phyloP scores from a whole-genome alignment of 2,888 invertebrate genomes.

The Malthinus flaveolus region DNA sequence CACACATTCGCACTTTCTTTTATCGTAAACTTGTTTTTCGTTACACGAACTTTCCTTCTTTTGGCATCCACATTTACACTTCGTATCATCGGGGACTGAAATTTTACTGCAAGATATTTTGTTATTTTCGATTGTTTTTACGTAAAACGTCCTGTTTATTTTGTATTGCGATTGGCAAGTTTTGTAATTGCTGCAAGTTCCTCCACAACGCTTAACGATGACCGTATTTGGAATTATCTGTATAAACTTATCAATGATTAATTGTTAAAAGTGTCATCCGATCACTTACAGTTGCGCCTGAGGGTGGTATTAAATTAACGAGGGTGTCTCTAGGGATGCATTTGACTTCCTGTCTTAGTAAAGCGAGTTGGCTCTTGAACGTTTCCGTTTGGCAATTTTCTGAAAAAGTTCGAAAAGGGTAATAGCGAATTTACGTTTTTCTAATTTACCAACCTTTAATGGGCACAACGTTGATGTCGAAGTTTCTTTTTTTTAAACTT shows the following conservation, averaged over 20 bases:
- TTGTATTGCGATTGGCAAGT: slow-evolving; percentile 39
- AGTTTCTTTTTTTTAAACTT: slow-evolving; percentile 1
- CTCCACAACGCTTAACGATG: slow-evolving; percentile 45
- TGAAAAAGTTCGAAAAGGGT: slow-evolving; percentile 1
- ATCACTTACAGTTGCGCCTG: slow-evolving; percentile 37
- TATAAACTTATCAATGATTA: slow-evolving; percentile 13
- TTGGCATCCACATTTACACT: slow-evolving; percentile 44
- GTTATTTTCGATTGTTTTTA: slow-evolving; percentile 34
- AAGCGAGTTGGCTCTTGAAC: slow-evolving; percentile 22
- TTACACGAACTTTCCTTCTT: slow-evolving; percentile 38
- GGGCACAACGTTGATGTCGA: slow-evolving; percentile 19
- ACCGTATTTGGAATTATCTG: slow-evolving; percentile 46
- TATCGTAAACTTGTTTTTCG: slow-evolving; percentile 40
- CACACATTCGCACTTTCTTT: slow-evolving; percentile 42
- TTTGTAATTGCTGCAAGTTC: slow-evolving; percentile 42
- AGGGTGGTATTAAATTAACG: slow-evolving; percentile 39
- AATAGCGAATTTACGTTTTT: not conserved
- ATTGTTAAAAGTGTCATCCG: not conserved
- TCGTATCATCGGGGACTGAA: slow-evolving; percentile 42
- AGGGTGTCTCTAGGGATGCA: slow-evolving; percentile 46
- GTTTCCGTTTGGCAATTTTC: slow-evolving; percentile 22
- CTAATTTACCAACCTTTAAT: too few species aligned
- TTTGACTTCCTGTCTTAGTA: slow-evolving; percentile 35
- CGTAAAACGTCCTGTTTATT: slow-evolving; percentile 35
- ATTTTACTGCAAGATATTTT: slow-evolving; percentile 39